Evolutionary conservation across 2,113 vertebrate genomes (phyloP), one percentile per base, ranked within the genome.

Genomic region (Anoura caudifer): DNA sequence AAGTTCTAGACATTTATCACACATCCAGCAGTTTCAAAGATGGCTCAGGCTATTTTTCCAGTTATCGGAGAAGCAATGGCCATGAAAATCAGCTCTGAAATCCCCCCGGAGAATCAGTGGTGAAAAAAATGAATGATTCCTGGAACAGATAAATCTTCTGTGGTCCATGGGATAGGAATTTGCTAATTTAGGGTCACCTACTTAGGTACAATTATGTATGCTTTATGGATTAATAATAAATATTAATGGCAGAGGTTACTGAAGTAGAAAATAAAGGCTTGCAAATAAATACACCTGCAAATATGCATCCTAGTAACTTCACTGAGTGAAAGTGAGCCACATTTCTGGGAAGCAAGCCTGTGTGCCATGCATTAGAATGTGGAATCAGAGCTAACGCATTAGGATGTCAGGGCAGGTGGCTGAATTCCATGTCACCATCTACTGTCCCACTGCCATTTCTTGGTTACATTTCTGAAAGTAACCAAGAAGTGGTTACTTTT

Each of bases 1-100:
- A 97, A 96, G 56, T 84, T 94, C 12, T 88, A 93, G 95, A 91
- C 96, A 96, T 95, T 96, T 86, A 90, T 94, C 95, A 97, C 94
- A 70, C 54, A 97, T 45, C 20, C 72, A 93, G 79, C 56, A 88
- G 65, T 95, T 93, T 63, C 75, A 95, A 85, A 94, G 72, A 4
- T 56, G 91, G 50, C 28, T 85, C 36, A 65, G 65, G 36, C 43
- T 91, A 76, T 92, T 96, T 94, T 94, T 36, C 50, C 89, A 87
- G 85, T 90, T 84, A 92, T 24, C 56, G 45, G 76, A 50, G 38
- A 96, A 93, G 75, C 28, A 90, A 81, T 84, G 81, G 41, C 59
- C 91, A 84, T 85, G 85, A 90, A 96, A 87, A 87, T 47, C 1
- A 87, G 63, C 65, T 94, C 56, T 94, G 59, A 94, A 95, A 92